Percentiles rank a stretch among this genome's conserved stretches.
These are phyloP conservation scores for Carlito syrichta DNA, from an alignment of 2,113 vertebrate species.

Conservation along the genomic window DNA sequence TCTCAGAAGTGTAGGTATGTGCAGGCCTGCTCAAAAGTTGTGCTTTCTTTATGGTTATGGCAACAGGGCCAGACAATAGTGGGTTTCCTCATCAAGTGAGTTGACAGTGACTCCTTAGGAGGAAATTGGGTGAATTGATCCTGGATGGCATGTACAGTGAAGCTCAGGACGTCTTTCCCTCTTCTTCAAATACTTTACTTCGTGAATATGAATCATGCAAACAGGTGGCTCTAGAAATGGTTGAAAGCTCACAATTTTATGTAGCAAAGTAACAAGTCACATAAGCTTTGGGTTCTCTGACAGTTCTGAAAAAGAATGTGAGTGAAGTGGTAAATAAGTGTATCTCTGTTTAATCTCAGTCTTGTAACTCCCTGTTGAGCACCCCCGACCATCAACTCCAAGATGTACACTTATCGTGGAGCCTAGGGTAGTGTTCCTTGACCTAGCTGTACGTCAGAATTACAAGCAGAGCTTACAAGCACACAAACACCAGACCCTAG, in stretches of 20 bases:
- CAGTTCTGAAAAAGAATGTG: slow-evolving; percentile 42
- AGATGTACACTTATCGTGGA: not conserved
- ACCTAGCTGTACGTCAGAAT: not conserved
- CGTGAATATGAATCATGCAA: not conserved
- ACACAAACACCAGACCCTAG: not conserved
- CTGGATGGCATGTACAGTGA: not conserved
- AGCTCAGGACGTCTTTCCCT: not conserved
- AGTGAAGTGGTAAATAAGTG: slow-evolving; percentile 34
- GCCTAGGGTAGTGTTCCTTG: not conserved
- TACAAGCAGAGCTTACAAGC: not conserved
- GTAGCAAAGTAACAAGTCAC: not conserved
- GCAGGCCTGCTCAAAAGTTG: no score
- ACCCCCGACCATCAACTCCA: not conserved
- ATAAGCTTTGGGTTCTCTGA: not conserved
- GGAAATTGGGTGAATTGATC: not conserved
- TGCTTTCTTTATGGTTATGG: no score
- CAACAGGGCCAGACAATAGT: no score
- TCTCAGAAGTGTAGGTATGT: no score
- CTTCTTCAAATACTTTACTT: not conserved
- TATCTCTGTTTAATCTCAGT: not conserved
- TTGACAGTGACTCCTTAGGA: not conserved
- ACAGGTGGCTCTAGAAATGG: not conserved
- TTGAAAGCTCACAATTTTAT: not conserved
- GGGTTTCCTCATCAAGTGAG: no score
- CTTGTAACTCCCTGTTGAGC: not conserved